Percentiles rank a stretch among this genome's conserved stretches.
These are phyloP conservation scores for Acleris cristana DNA, from an alignment of 2,888 invertebrate genomes.

Conservation along the genomic window DNA sequence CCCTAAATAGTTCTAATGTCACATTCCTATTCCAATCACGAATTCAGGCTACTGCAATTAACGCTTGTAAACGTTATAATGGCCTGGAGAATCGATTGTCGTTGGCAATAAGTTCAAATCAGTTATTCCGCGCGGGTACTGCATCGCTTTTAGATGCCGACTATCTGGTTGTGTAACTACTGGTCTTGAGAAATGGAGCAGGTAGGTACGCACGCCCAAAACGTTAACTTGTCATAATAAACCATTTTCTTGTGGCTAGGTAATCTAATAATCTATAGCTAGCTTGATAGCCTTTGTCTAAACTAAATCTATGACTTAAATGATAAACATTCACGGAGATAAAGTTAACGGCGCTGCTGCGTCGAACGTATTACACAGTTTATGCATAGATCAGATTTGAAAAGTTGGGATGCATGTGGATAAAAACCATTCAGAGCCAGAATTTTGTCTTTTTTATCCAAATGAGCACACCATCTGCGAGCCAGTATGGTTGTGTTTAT, in stretches of 20 bases:
- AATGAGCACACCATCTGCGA: too few species aligned
- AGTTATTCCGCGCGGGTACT: slow-evolving; percentile 35
- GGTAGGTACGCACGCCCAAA: slow-evolving; percentile 37
- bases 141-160: slow-evolving; percentile 32
- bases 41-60: slow-evolving; percentile 38
- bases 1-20: slow-evolving; percentile 28
- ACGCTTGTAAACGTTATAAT: slow-evolving; percentile 37
- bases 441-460: too few species aligned
- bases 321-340: too few species aligned
- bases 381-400: too few species aligned
- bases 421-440: too few species aligned
- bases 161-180: slow-evolving; percentile 36
- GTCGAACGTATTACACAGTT: too few species aligned
- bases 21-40: slow-evolving; percentile 35
- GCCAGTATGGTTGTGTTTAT: too few species aligned
- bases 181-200: slow-evolving; percentile 35
- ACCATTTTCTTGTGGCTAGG: slow-evolving; percentile 12
- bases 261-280: neutral
- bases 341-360: too few species aligned
- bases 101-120: slow-evolving; percentile 36
- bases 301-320: too few species aligned
- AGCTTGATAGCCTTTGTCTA: neutral
- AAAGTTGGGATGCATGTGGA: too few species aligned
- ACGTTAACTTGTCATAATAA: slow-evolving; percentile 32
- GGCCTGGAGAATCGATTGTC: slow-evolving; percentile 36